phyloP scores from a whole-genome alignment of 2,888 invertebrate species.

The Toxonevra muliebris region DNA sequence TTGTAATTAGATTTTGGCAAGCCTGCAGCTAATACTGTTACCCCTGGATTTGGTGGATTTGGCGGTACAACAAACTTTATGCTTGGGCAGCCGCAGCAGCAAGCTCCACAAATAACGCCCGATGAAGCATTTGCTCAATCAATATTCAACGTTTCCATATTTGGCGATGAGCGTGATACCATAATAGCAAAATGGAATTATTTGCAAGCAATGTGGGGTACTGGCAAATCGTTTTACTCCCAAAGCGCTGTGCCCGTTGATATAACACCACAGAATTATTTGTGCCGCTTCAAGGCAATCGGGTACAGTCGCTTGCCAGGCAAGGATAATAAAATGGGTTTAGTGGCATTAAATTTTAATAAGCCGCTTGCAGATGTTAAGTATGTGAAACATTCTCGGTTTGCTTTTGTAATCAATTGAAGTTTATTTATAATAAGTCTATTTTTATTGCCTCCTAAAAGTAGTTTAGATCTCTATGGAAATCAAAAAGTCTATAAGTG shows the following conservation, averaged over 20 bases:
- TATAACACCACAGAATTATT: slow-evolving; percentile 87
- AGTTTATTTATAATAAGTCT: too few relatives aligned
- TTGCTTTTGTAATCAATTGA: background rate
- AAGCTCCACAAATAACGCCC: slow-evolving; percentile 69
- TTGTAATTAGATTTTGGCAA: slow-evolving; percentile 58
- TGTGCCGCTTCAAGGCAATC: slow-evolving; percentile 94
- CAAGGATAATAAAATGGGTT: slow-evolving; percentile 89
- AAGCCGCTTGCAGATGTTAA: slow-evolving; percentile 83
- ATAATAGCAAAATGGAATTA: slow-evolving; percentile 95
- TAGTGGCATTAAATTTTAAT: slow-evolving; percentile 85
- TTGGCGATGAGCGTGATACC: slow-evolving; percentile 94
- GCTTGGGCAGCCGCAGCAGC: slow-evolving; percentile 64
- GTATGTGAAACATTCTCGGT: slow-evolving; percentile 68
- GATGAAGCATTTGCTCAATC: slow-evolving; percentile 78
- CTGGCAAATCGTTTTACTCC: slow-evolving; percentile 81
- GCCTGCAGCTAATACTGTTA: slow-evolving; percentile 56
- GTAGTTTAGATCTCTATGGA: too few relatives aligned
- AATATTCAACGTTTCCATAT: slow-evolving; percentile 82
- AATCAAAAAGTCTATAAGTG: too few relatives aligned
- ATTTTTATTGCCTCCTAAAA: too few relatives aligned
- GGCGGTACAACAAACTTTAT: slow-evolving; percentile 66
- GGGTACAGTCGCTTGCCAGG: slow-evolving; percentile 90
- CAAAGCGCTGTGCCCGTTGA: slow-evolving; percentile 78
- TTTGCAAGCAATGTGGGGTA: slow-evolving; percentile 74
- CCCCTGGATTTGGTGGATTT: slow-evolving; percentile 68